phyloP scores from a whole-genome alignment of 2,888 invertebrate genomes.

The Metacarcinus magister region DNA sequence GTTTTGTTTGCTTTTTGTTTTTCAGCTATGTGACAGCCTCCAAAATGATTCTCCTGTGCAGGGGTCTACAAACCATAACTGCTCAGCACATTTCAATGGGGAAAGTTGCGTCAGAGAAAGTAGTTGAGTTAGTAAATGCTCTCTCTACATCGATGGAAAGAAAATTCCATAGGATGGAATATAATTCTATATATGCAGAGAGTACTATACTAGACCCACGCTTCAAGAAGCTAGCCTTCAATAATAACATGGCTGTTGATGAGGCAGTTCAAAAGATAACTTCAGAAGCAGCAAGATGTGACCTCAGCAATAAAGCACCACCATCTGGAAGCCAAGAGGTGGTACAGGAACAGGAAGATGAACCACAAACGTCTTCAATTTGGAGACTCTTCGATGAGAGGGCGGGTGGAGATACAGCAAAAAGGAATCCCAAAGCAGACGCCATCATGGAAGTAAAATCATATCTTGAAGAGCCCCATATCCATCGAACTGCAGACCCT shows the following conservation, averaged over 20 bases:
- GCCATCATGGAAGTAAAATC: conserved; percentile 40
- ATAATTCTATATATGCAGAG: not conserved
- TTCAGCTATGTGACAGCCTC: conserved; percentile 43
- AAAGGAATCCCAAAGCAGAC: conserved; percentile 56
- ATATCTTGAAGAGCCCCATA: conserved; percentile 57
- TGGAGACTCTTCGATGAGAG: conserved; percentile 64
- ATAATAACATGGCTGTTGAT: conserved; percentile 28
- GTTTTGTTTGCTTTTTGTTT: not conserved
- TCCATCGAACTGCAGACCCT: too few species aligned
- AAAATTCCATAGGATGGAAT: conserved; percentile 55
- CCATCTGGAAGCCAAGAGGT: not conserved
- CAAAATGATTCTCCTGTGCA: conserved; percentile 54
- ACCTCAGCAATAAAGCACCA: not conserved
- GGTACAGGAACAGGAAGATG: not conserved
- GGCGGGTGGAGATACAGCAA: not conserved
- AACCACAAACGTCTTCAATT: not conserved
- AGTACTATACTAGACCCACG: not conserved
- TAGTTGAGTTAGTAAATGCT: not conserved
- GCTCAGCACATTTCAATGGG: conserved; percentile 18
- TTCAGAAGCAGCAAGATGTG: conserved; percentile 28
- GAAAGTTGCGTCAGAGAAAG: not conserved
- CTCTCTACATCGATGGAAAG: conserved; percentile 54
- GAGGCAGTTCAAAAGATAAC: conserved; percentile 50
- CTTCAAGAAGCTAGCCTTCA: conserved; percentile 51
- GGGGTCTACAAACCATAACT: conserved; percentile 50